Evolutionary conservation across 2,113 vertebrate genomes (phyloP).

Genomic region (Xiphias gladius): DNA sequence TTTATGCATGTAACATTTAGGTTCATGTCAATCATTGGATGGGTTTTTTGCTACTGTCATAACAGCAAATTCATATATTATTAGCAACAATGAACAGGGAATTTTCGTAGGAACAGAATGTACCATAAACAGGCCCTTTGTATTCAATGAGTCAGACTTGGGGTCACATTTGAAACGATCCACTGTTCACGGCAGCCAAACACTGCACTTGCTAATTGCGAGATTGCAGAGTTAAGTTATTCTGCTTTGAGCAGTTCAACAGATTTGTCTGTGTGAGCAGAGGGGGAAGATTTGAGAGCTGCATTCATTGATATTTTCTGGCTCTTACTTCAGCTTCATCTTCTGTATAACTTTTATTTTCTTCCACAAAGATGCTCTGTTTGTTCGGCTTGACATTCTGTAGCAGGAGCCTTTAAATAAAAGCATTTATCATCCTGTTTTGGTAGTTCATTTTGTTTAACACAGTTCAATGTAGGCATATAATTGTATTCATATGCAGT

Average conservation of each 20-base stretch:
- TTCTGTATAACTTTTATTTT: slow-evolving; percentile 8
- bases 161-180: slow-evolving; percentile 16
- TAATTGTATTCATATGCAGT: slow-evolving; percentile 36
- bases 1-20: no score
- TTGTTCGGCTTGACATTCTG: slow-evolving; percentile 1
- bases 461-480: slow-evolving; percentile 12
- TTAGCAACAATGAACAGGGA: not conserved
- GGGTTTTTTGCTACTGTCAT: not conserved
- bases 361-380: slow-evolving; percentile 14
- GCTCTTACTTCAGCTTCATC: slow-evolving; percentile 4
- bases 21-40: no score
- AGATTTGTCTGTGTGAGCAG: not conserved
- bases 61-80: not conserved
- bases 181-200: slow-evolving; percentile 23
- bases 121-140: slow-evolving; percentile 29
- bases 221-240: slow-evolving; percentile 34
- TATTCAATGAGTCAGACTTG: slow-evolving; percentile 19
- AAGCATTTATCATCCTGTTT: slow-evolving; percentile 27
- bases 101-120: slow-evolving; percentile 2
- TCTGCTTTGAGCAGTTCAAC: slow-evolving; percentile 7
- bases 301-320: slow-evolving; percentile 40
- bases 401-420: slow-evolving; percentile 17
- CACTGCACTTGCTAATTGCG: slow-evolving; percentile 24
- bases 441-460: slow-evolving; percentile 16
- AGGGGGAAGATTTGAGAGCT: not conserved